A percentile compares a stretch with the other conserved stretches of the same genome.
phyloP scores from a whole-genome alignment of 2,113 vertebrate genomes.

The Gavialis gangeticus region DNA sequence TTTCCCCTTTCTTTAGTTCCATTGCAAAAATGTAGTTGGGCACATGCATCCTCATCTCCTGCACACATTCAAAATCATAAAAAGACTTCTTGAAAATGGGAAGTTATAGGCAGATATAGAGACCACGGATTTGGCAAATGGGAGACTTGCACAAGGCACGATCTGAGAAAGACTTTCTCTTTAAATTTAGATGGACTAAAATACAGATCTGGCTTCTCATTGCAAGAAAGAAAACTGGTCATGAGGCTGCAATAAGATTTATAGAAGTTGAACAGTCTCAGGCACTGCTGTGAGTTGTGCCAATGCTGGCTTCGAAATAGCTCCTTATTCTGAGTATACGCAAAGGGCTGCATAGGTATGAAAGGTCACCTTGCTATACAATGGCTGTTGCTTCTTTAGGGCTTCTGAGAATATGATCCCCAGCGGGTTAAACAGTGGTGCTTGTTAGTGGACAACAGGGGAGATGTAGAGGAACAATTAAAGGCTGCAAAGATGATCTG shows the following conservation, averaged over 20 bases:
- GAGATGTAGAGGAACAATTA: not conserved
- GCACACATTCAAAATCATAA: too few relatives aligned
- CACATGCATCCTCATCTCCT: too few relatives aligned
- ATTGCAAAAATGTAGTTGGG: too few relatives aligned
- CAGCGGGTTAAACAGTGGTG: not conserved
- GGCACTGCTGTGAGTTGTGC: not conserved
- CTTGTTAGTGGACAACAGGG: not conserved
- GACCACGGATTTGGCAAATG: not conserved
- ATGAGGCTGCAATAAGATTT: not conserved
- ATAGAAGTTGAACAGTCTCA: not conserved
- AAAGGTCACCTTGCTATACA: not conserved
- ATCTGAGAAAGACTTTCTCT: fast-evolving
- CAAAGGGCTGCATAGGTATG: not conserved
- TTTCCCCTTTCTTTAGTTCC: too few relatives aligned
- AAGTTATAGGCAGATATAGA: not conserved
- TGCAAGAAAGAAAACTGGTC: not conserved
- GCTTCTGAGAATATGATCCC: not conserved
- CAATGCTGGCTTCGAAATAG: not conserved
- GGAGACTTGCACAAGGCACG: not conserved
- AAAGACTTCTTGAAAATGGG: too few relatives aligned
- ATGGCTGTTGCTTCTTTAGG: not conserved
- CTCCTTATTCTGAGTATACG: not conserved
- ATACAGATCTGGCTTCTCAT: not conserved
- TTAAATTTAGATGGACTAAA: not conserved
- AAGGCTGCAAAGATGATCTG: not conserved